phyloP scores from a whole-genome alignment of 2,888 invertebrate species.

The Dasypogon diadema region DNA sequence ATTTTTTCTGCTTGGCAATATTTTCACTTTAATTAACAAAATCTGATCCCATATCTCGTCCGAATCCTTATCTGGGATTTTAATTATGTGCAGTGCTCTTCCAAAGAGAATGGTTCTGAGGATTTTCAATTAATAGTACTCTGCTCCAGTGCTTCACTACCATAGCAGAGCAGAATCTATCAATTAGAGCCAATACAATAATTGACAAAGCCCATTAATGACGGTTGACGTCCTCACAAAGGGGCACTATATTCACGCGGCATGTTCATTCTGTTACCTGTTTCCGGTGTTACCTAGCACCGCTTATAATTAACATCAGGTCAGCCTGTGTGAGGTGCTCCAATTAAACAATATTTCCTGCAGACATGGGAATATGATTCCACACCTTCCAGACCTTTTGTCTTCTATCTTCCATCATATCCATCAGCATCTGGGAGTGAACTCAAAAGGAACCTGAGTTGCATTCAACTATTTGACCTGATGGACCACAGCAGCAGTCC shows the following conservation, averaged over 20 bases:
- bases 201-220: conserved; percentile 41
- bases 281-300: conserved; percentile 17
- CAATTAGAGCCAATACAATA: conserved; percentile 30
- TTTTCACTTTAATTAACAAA: not conserved
- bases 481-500: too few species aligned
- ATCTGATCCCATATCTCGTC: not conserved
- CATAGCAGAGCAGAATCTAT: not conserved
- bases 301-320: conserved; percentile 21
- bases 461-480: not conserved
- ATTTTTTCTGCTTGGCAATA: too few species aligned
- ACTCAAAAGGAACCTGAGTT: not conserved
- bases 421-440: too few species aligned
- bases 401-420: too few species aligned
- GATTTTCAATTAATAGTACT: not conserved
- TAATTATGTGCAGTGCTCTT: not conserved
- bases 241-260: not conserved
- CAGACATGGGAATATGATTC: not conserved
- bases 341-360: conserved; percentile 4
- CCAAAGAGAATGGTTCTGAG: not conserved
- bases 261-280: conserved; percentile 21
- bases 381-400: not conserved
- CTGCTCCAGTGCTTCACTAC: not conserved
- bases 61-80: not conserved
- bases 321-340: conserved; percentile 10
- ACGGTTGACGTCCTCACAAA: conserved; percentile 6